These are phyloP conservation scores for Dolichomitus sp. DNA, from an alignment of 2,888 invertebrate genomes.

Conservation along the genomic window DNA sequence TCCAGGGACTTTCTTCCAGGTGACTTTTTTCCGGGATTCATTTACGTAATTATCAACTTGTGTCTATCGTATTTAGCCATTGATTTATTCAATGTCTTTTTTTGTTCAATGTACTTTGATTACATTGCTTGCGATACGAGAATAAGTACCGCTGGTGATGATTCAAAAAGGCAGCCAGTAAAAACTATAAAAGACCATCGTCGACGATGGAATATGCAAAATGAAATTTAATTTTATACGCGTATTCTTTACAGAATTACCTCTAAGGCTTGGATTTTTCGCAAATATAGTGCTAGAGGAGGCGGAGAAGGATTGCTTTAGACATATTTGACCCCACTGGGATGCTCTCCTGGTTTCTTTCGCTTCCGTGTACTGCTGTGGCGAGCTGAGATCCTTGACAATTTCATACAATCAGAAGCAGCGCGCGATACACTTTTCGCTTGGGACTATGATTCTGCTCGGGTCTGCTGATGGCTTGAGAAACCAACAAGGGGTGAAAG, in stretches of 20 bases:
- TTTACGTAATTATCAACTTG: no score
- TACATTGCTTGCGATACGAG: neutral
- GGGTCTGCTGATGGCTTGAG: conserved; percentile 12
- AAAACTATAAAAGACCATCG: neutral
- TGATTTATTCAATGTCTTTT: no score
- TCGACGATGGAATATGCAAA: conserved; percentile 15
- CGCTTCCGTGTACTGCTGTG: conserved; percentile 22
- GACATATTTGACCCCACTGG: conserved; percentile 47
- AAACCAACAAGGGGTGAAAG: conserved; percentile 3
- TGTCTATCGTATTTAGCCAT: no score
- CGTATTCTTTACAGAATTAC: conserved; percentile 33
- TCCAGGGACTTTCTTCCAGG: no score
- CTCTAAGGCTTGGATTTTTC: conserved; percentile 32
- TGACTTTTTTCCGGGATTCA: no score
- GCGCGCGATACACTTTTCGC: conserved; percentile 35
- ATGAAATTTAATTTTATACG: conserved; percentile 25
- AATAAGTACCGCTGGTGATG: neutral
- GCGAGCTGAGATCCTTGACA: conserved; percentile 40
- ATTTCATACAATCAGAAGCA: conserved; percentile 35
- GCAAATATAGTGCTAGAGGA: neutral
- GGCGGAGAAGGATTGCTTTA: conserved; percentile 1
- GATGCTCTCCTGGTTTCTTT: conserved; percentile 23
- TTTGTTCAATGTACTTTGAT: no score
- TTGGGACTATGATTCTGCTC: conserved; percentile 3
- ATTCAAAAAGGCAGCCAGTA: neutral